Percentiles rank a stretch among this genome's conserved stretches.
phyloP scores from a whole-genome alignment of 2,113 vertebrate genomes.

The Melozone crissalis region DNA sequence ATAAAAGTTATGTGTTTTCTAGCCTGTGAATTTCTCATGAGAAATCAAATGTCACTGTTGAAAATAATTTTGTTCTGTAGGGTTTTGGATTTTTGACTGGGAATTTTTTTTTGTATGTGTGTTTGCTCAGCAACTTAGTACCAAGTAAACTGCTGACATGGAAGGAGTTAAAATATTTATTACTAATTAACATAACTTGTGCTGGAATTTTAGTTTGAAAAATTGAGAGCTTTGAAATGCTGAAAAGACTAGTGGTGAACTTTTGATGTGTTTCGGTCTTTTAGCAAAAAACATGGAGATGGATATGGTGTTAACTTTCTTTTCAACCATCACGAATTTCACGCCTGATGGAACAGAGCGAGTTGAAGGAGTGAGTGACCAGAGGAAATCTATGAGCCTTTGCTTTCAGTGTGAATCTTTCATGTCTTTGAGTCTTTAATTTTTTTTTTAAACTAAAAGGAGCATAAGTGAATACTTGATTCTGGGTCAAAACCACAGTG shows the following conservation, averaged over 20 bases:
- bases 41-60: neutral
- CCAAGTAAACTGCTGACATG: neutral
- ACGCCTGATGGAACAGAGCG: neutral
- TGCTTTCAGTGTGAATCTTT: neutral
- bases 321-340: neutral
- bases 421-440: neutral
- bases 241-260: neutral
- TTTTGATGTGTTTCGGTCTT: neutral
- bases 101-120: too few species aligned
- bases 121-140: neutral
- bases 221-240: neutral
- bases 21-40: neutral
- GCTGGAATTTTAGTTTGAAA: neutral
- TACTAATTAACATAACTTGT: neutral
- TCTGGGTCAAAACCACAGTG: constrained; percentile 22
- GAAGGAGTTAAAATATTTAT: neutral
- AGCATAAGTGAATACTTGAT: constrained; percentile 1
- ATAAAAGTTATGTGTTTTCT: neutral
- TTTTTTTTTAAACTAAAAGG: neutral
- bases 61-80: neutral
- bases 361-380: neutral
- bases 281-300: neutral
- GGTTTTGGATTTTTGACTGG: neutral
- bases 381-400: neutral
- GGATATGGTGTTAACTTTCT: neutral